A percentile compares a stretch with the other conserved stretches of the same genome.
Evolutionary conservation across 1,140 invertebrate species (phyloP).

Genomic region (silkworm (Bombyx mori)): ASM3026992v2 NC_085114.1:14926001-14926500

Average conservation of each 20-base stretch:
- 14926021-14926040: too few relatives aligned
- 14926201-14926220: too few relatives aligned
- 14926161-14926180: too few relatives aligned
- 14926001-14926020: too few relatives aligned
- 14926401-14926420: conserved; percentile 57
- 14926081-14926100: too few relatives aligned
- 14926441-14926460: conserved; percentile 45
- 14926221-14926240: not conserved
- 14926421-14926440: conserved; percentile 53
- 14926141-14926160: too few relatives aligned
- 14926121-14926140: too few relatives aligned
- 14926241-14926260: not conserved
- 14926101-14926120: too few relatives aligned
- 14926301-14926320: conserved; percentile 77
- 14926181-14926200: too few relatives aligned
- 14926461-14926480: conserved; percentile 62
- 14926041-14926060: too few relatives aligned
- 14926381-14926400: conserved; percentile 50
- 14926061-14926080: too few relatives aligned
- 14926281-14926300: conserved; percentile 77
- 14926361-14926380: conserved; percentile 59
- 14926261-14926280: conserved; percentile 76
- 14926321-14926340: conserved; percentile 78
- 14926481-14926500: conserved; percentile 32
- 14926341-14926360: conserved; percentile 72